These are phyloP conservation scores for Watsonalla cultraria DNA, from an alignment of 2,888 invertebrate genomes.

Conservation along the genomic window DNA sequence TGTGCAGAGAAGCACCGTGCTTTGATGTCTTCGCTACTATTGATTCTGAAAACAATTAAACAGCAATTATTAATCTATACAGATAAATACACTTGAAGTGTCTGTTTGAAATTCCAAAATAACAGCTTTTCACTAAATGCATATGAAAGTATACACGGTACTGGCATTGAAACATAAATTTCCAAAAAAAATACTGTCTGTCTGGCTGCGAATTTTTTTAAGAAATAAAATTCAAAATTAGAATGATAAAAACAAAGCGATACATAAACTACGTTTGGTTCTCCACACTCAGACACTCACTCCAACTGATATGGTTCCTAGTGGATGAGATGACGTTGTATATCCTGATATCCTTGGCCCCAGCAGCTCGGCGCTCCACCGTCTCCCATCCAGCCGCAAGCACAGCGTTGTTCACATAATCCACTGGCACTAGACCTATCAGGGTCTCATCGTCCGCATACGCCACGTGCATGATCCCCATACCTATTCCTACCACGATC, in stretches of 20 bases:
- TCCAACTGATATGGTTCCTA: background rate
- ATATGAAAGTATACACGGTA: too few species aligned
- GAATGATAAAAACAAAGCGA: too few species aligned
- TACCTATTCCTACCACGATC: background rate
- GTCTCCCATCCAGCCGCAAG: background rate
- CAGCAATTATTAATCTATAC: too few species aligned
- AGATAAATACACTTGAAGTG: too few species aligned
- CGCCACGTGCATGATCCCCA: background rate
- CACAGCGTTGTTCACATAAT: background rate
- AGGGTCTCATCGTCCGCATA: background rate
- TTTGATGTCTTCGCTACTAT: background rate
- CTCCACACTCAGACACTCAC: too few species aligned
- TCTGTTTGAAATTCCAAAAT: too few species aligned
- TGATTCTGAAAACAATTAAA: background rate
- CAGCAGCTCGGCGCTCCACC: background rate
- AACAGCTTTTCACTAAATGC: too few species aligned
- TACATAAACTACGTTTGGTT: too few species aligned
- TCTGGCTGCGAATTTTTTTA: too few species aligned
- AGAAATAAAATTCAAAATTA: too few species aligned
- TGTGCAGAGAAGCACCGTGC: background rate
- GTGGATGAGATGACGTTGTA: background rate
- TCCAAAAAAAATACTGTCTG: too few species aligned
- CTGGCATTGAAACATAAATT: too few species aligned
- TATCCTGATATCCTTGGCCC: background rate
- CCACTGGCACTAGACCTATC: background rate